Evolutionary conservation across 2,888 invertebrate species (phyloP).

Genomic region (Latrodectus hesperus): DNA sequence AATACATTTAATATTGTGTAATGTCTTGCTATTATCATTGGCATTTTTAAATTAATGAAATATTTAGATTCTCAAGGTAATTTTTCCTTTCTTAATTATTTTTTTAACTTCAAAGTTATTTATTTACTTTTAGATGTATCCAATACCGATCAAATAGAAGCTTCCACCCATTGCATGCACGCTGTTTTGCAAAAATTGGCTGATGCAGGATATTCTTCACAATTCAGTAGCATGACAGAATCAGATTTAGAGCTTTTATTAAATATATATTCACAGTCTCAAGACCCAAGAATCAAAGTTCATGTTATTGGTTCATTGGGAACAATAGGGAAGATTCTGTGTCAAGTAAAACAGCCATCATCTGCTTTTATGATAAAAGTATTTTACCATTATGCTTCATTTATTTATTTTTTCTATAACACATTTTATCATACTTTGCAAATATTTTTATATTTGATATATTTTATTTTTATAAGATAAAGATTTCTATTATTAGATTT

Average conservation of each 20-base stretch:
- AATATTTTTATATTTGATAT: too few species aligned
- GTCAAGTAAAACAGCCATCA: constrained; percentile 1
- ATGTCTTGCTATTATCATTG: too few species aligned
- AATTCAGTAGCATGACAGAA: constrained; percentile 72
- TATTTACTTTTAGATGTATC: constrained; percentile 69
- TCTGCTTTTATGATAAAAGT: constrained; percentile 50
- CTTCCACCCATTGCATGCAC: constrained; percentile 84
- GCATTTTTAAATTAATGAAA: too few species aligned
- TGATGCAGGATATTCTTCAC: constrained; percentile 73
- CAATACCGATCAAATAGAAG: constrained; percentile 79
- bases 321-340: constrained; percentile 71
- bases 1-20: too few species aligned
- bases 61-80: too few species aligned
- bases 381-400: neutral
- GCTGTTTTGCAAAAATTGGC: constrained; percentile 83
- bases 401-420: too few species aligned
- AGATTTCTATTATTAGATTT: too few species aligned
- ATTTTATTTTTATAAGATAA: too few species aligned
- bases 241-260: constrained; percentile 73
- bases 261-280: constrained; percentile 72
- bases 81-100: too few species aligned
- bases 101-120: too few species aligned
- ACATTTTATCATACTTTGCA: too few species aligned
- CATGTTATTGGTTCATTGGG: constrained; percentile 72
- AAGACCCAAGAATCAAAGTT: constrained; percentile 71